Evolutionary conservation across 2,888 invertebrate species (phyloP), one percentile per base, ranked within the genome.

Genomic region (Schizotus pectinicornis): DNA sequence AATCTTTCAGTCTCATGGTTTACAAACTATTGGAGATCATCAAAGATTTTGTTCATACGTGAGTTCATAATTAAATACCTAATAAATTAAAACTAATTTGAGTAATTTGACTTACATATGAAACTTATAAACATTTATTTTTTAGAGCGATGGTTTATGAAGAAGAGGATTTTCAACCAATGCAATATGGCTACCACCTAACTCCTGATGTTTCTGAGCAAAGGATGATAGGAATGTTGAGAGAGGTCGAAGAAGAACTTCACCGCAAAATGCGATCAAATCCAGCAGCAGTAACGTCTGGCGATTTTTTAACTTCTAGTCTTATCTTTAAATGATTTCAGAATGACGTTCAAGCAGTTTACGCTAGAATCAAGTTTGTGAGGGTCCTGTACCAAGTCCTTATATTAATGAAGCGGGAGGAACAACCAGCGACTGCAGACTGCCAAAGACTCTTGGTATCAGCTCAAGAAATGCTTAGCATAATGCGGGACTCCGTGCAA

Each of bases 111-210:
- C 14, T 60, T 11, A 55, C 34, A n/a, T 54, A 56, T 61, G 58
- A n/a, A n/a, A n/a, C n/a, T n/a, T n/a, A n/a, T n/a, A n/a, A n/a
- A n/a, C n/a, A n/a, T n/a, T n/a, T n/a, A n/a, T n/a, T 35, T 53
- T 77, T 34, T 65, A 89, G 89, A 71, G 94, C 92, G 14, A 86
- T 89, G 77, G 94, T 95, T 8, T 94, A 91, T 79, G 94, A 95
- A 81, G 94, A 98, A 80, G 98, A 98, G 82, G 98, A 98, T 77
- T 98, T 98, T 77, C 95, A 98, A 78, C 89, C 94, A 14, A 90
- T 94, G 80, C 89, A 91, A 41, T 97, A 96, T 74, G 94, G 95
- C 38, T 95, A 95, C 78, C 86, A 90, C 74, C 82, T 94, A 67
- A 90, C 88, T 41, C 88, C 89, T 33, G 93, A 95, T 75, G 86